Evolutionary conservation across 2,888 invertebrate species (phyloP).

Genomic region (Dendrolimus pini): DNA sequence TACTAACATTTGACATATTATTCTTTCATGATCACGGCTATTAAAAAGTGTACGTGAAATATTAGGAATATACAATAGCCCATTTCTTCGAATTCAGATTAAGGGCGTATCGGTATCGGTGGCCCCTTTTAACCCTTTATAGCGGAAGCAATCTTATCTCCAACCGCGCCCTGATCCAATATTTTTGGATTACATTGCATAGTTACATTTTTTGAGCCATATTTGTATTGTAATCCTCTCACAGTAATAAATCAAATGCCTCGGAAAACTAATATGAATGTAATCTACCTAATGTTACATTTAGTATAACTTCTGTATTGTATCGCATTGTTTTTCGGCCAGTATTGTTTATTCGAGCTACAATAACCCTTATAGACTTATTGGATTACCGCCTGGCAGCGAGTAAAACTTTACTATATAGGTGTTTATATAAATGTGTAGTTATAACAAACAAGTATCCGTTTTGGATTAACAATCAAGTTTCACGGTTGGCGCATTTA

Average conservation of each 20-base stretch:
- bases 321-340: conserved; percentile 12
- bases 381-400: conserved; percentile 35
- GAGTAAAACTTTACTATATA: conserved; percentile 29
- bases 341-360: conserved; percentile 31
- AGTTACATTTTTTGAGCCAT: background rate
- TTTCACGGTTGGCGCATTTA: conserved; percentile 42
- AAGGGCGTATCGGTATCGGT: background rate
- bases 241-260: background rate
- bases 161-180: background rate
- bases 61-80: background rate
- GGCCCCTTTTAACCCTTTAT: background rate
- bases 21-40: no score
- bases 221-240: background rate
- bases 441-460: conserved; percentile 40
- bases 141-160: background rate
- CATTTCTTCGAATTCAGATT: background rate
- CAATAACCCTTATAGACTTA: conserved; percentile 40
- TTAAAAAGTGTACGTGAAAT: no score
- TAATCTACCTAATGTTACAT: background rate
- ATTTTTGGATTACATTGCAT: background rate
- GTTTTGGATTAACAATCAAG: conserved; percentile 56
- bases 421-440: conserved; percentile 30
- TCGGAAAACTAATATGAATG: background rate
- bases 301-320: background rate
- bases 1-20: no score